A percentile compares a stretch with the other conserved stretches of the same genome.
phyloP scores from a whole-genome alignment of 53 echinoderm and acorn worm genomes.

The Echinarachnius parma region DNA sequence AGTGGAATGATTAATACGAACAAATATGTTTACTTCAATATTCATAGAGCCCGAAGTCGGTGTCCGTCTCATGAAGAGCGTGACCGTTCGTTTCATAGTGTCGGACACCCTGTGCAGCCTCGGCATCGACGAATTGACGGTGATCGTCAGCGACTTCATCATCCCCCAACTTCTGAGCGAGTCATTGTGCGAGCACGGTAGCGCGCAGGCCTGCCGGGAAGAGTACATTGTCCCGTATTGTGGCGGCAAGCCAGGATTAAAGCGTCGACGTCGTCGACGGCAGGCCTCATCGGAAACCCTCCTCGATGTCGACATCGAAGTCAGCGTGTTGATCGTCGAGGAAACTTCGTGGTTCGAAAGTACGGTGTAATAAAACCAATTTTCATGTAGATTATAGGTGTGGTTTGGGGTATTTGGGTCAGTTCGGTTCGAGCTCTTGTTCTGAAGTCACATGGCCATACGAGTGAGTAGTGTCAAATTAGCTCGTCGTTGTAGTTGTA shows the following conservation, averaged over 20 bases:
- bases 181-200: constrained; percentile 28
- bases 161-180: constrained; percentile 15
- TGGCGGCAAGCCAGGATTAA: constrained; percentile 12
- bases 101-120: constrained; percentile 25
- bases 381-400: no score
- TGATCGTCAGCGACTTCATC: constrained; percentile 36
- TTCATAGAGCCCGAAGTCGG: constrained; percentile 58
- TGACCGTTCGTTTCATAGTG: constrained; percentile 57
- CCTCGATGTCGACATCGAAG: constrained; percentile 60
- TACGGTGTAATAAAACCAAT: no score
- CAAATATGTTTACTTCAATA: no score
- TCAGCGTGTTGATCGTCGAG: constrained; percentile 27
- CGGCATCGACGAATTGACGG: constrained; percentile 27
- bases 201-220: constrained; percentile 41
- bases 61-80: constrained; percentile 47
- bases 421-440: no score
- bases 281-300: constrained; percentile 4
- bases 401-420: no score
- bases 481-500: no score
- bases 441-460: no score
- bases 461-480: no score
- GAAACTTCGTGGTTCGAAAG: no score
- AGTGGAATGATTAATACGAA: no score
- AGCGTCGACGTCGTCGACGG: constrained; percentile 39
- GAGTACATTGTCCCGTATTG: constrained; percentile 37